Percentiles rank a stretch among this genome's conserved stretches.
Evolutionary conservation across 2,113 vertebrate genomes (phyloP).

Genomic region (human (Homo sapiens)): GRCh38 chr12:54450501-54451000

Average conservation of each 20-base stretch:
- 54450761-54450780: no score
- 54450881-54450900: no score
- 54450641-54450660: background rate
- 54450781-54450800: no score
- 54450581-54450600: background rate
- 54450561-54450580: background rate
- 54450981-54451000: no score
- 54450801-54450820: no score
- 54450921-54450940: no score
- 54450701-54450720: conserved; percentile 6
- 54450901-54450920: no score
- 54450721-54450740: background rate
- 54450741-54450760: background rate
- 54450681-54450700: background rate
- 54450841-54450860: no score
- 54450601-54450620: background rate
- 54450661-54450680: background rate
- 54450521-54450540: background rate
- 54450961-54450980: no score
- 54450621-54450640: background rate
- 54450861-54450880: no score
- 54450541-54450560: background rate
- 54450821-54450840: no score
- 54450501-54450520: background rate
- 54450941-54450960: no score